These are phyloP conservation scores for Ctenochaetus hawaiiensis DNA, from an alignment of 2,797 vertebrate species.

Conservation along the genomic window DNA sequence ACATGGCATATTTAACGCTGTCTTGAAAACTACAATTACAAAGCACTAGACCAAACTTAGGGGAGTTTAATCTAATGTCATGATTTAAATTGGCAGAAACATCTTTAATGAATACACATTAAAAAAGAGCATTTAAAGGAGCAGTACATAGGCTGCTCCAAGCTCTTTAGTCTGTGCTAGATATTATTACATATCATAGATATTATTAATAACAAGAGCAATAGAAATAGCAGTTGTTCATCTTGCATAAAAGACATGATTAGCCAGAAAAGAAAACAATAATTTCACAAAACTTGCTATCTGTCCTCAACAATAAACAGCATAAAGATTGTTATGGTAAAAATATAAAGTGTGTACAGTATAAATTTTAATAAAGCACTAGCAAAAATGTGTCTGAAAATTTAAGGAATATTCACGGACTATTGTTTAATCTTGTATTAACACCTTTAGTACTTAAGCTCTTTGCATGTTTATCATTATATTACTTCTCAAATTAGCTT, in stretches of 20 bases:
- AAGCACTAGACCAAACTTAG: not conserved
- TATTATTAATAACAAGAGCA: conserved; percentile 7
- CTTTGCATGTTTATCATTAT: too few relatives aligned
- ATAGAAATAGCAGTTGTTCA: not conserved
- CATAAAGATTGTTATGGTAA: not conserved
- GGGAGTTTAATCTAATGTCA: not conserved
- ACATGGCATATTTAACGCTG: conserved; percentile 2
- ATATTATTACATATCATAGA: too few relatives aligned
- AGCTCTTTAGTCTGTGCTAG: conserved; percentile 30
- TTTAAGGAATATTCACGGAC: too few relatives aligned
- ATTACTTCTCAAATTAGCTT: too few relatives aligned
- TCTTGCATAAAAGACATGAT: conserved; percentile 28
- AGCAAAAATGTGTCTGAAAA: conserved; percentile 21
- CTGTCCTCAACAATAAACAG: conserved; percentile 14
- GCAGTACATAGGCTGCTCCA: conserved; percentile 12
- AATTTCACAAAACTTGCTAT: conserved; percentile 48
- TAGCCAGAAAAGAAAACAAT: conserved; percentile 3
- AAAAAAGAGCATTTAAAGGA: conserved; percentile 14
- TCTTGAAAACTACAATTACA: not conserved
- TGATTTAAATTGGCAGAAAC: not conserved
- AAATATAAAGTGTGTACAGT: conserved; percentile 32
- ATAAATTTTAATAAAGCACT: conserved; percentile 34
- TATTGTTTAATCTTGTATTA: conserved; percentile 4
- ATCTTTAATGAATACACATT: not conserved
- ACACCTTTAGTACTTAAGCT: conserved; percentile 21